Conservation (phyloP, 2,113 vertebrate species). For the Odontesthes bonariensis region DNA sequence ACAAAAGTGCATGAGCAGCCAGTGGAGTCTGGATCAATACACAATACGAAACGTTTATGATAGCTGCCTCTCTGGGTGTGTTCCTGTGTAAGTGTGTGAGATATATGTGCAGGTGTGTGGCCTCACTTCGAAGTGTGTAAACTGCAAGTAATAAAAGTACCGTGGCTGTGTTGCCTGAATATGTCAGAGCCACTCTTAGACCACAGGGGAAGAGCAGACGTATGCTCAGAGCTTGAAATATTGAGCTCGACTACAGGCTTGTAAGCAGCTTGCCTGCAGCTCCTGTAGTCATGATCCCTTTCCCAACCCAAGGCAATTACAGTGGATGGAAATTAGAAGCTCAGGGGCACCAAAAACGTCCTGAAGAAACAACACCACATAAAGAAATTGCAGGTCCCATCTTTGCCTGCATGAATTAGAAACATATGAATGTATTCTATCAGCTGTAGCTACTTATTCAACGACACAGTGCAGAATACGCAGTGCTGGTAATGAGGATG, state of each 20-base stretch:
- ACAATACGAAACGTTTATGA: conserved; percentile 39
- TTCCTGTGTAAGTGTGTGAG: conserved; percentile 15
- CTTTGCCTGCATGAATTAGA: conserved; percentile 45
- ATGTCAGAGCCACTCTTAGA: conserved; percentile 70
- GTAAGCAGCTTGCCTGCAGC: conserved; percentile 60
- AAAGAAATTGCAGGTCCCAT: conserved; percentile 54
- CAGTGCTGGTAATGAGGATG: conserved; percentile 34
- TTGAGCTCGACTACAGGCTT: conserved; percentile 57
- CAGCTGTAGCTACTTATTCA: conserved; percentile 48
- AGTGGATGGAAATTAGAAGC: conserved; percentile 61
- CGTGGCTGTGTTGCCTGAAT: conserved; percentile 49
- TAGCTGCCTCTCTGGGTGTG: conserved; percentile 10
- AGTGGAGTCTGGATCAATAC: conserved; percentile 46
- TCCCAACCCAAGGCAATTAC: conserved; percentile 75
- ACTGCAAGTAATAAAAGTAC: conserved; percentile 57
- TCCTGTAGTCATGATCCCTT: conserved; percentile 67
- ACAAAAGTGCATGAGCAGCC: conserved; percentile 21
- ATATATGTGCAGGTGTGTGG: conserved; percentile 21
- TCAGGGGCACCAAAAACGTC: conserved; percentile 42
- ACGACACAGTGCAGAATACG: conserved; percentile 31
- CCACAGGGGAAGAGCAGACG: conserved; percentile 57
- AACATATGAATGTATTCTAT: conserved; percentile 61
- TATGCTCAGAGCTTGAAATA: conserved; percentile 72
- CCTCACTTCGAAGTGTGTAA: conserved; percentile 6
- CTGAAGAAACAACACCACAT: conserved; percentile 60